These are phyloP conservation scores for Typhlichthys subterraneus DNA, from an alignment of 2,797 vertebrate species.

Conservation along the genomic window DNA sequence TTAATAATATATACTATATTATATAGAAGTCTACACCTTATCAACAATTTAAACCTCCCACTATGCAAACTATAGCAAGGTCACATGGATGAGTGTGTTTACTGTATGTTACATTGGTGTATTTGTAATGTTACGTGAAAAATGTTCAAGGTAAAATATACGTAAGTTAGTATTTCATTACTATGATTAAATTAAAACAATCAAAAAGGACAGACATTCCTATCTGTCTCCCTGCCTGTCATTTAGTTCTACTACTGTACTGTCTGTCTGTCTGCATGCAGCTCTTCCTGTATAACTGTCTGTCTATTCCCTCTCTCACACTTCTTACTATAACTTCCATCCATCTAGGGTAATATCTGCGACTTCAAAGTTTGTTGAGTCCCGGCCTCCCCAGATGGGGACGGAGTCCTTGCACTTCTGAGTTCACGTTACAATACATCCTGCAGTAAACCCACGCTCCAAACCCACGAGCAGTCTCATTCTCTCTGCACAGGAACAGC, in stretches of 20 bases:
- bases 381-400: slow-evolving; percentile 56
- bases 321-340: slow-evolving; percentile 9
- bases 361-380: slow-evolving; percentile 37
- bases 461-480: neutral
- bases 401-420: slow-evolving; percentile 38
- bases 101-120: no score
- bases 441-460: slow-evolving; percentile 20
- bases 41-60: no score
- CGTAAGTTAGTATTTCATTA: no score
- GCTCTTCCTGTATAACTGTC: slow-evolving; percentile 17
- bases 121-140: no score
- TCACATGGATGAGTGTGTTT: no score
- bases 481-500: slow-evolving; percentile 13
- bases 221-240: neutral
- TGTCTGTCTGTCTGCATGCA: no score
- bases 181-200: no score
- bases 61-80: no score
- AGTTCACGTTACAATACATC: slow-evolving; percentile 48
- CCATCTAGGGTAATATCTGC: slow-evolving; percentile 46
- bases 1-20: no score
- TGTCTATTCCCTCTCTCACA: slow-evolving; percentile 15
- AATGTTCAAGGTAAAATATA: no score
- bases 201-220: no score
- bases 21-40: no score
- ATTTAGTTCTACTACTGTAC: neutral